phyloP scores from a whole-genome alignment of 1,140 invertebrate genomes.

The Drosophila bocqueti region DNA sequence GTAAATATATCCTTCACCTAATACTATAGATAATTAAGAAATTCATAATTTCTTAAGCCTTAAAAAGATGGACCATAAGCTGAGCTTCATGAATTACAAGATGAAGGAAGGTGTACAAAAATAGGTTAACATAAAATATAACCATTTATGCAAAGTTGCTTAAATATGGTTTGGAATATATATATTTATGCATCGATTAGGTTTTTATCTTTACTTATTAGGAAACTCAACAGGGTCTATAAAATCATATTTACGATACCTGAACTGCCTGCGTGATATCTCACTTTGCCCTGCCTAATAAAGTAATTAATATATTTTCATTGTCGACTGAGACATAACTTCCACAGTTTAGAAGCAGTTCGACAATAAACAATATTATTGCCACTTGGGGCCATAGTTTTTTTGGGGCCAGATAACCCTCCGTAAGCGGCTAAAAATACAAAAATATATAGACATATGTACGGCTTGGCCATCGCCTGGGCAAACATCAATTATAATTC shows the following conservation, averaged over 20 bases:
- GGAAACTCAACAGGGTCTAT: background rate
- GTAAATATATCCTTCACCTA: background rate
- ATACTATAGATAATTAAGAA: background rate
- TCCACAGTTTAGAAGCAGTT: constrained; percentile 20
- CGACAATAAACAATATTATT: constrained; percentile 1
- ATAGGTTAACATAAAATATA: background rate
- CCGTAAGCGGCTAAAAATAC: constrained; percentile 5
- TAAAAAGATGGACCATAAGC: background rate
- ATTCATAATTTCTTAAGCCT: background rate
- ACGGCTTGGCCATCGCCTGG: constrained; percentile 64
- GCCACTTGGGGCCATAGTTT: constrained; percentile 19
- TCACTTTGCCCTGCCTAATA: constrained; percentile 14
- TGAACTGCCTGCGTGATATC: constrained; percentile 3
- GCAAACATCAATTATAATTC: constrained; percentile 77
- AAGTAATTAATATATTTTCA: constrained; percentile 25
- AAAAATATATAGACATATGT: constrained; percentile 1
- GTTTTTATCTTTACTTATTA: constrained; percentile 2
- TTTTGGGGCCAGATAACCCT: constrained; percentile 21
- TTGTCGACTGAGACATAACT: constrained; percentile 22
- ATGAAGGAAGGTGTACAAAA: background rate
- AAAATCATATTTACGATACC: constrained; percentile 7
- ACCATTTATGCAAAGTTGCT: constrained; percentile 6
- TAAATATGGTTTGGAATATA: background rate
- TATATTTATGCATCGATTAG: constrained; percentile 7
- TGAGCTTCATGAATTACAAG: constrained; percentile 1